Evolutionary conservation across 2,113 vertebrate genomes (phyloP), one percentile per base, ranked within the genome.

Genomic region (Vidua macroura): DNA sequence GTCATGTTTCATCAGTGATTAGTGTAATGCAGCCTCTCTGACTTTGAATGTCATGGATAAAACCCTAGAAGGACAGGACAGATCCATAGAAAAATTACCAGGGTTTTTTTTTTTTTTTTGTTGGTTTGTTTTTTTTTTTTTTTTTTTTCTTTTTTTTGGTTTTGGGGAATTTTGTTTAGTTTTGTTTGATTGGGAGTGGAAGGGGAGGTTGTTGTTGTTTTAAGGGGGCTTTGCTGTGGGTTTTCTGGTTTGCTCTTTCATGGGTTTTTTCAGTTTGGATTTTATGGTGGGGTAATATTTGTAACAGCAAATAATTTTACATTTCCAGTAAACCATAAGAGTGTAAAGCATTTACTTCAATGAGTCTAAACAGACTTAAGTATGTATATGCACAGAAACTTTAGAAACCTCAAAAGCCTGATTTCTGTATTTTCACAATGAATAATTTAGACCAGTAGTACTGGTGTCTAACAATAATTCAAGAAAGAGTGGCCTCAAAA

Each of bases 61-160:
- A 79, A 73, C 10, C 16, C 35, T 76, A 33, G 89, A 67, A 68
- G 33, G 15, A 63, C 43, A 78, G 15, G 20, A 73, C 39, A 90
- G 41, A 94, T 49, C 30, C 28, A 52, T 0, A 60, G 23, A 43
- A 51, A 76, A 81, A 20, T 9, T 63, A 15, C 2, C 18, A 37
- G n/a, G n/a, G n/a, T 0, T 48, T 59, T 67, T 43, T 35, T 35
- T 35, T 35, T 35, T 35, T 1, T 15, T 0, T n/a, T n/a, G n/a
- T n/a, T n/a, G n/a, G n/a, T n/a, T n/a, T n/a, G n/a, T n/a, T n/a
- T n/a, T n/a, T n/a, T n/a, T 0, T 48, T 59, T 67, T 43, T 35
- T 35, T 35, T 35, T 35, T 35, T 1, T 15, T 0, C 41, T 59
- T 67, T 43, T 44, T 41, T 9, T 25, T n/a, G 13, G 8, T 16